Percentiles rank a stretch among this genome's conserved stretches.
Conservation (phyloP, 2,797 vertebrate species). For the Pogoniulus pusillus region DNA sequence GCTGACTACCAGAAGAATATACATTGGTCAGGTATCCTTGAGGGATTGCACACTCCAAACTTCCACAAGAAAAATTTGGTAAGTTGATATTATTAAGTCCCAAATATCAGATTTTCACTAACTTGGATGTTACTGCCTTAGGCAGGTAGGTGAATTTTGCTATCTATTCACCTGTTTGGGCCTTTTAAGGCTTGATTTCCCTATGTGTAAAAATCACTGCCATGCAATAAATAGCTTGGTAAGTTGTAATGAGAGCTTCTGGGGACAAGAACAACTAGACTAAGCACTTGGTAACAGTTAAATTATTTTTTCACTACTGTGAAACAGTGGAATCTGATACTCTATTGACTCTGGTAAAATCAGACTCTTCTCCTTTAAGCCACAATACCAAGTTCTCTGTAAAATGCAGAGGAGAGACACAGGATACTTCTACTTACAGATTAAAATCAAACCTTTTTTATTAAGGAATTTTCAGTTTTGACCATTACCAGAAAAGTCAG, state of each 20-base stretch:
- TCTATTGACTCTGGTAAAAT: not conserved
- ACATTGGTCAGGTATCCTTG: not conserved
- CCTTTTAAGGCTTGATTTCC: not conserved
- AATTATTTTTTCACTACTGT: not conserved
- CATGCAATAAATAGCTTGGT: not conserved
- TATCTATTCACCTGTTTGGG: not conserved
- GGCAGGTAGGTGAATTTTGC: not conserved
- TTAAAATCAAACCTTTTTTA: not conserved
- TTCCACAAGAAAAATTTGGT: not conserved
- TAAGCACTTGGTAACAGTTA: not conserved
- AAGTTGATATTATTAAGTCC: not conserved
- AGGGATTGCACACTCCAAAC: not conserved
- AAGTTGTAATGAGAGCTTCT: not conserved
- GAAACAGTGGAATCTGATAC: not conserved
- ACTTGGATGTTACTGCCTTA: not conserved
- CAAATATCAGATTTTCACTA: not conserved
- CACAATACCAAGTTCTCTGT: not conserved
- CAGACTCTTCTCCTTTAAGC: not conserved
- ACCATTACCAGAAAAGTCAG: not conserved
- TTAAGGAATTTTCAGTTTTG: not conserved
- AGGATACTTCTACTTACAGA: not conserved
- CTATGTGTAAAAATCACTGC: not conserved
- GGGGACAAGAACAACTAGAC: not conserved
- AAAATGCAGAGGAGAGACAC: not conserved
- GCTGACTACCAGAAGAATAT: not conserved